phyloP scores from a whole-genome alignment of 2,797 vertebrate genomes.

The Cuniculus paca region DNA sequence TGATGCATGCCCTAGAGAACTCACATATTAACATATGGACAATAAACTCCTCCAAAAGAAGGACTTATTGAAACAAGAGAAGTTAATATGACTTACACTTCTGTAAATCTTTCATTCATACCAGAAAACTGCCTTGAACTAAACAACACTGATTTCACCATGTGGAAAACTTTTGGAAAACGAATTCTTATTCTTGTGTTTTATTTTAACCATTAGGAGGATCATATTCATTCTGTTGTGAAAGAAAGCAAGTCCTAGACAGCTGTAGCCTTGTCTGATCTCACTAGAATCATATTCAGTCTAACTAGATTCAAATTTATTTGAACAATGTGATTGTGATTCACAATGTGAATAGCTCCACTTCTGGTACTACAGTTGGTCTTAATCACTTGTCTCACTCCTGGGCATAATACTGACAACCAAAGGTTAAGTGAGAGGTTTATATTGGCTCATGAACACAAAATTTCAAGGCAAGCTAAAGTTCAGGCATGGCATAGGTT shows the following conservation, averaged over 20 bases:
- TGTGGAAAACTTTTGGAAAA: conserved; percentile 38
- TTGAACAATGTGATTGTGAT: background rate
- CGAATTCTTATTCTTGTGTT: background rate
- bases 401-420: background rate
- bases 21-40: conserved; percentile 2
- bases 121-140: background rate
- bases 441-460: background rate
- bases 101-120: conserved; percentile 6
- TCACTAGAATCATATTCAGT: background rate
- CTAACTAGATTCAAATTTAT: conserved; percentile 4
- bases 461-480: background rate
- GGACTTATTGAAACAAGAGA: background rate
- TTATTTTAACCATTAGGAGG: conserved; percentile 7
- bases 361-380: background rate
- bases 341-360: background rate
- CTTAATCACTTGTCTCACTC: background rate
- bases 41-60: conserved; percentile 32
- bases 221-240: background rate
- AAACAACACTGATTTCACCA: conserved; percentile 27
- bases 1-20: background rate
- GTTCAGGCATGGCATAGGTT: background rate
- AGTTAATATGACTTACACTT: background rate
- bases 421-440: background rate
- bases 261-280: background rate
- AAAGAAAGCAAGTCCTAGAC: conserved; percentile 34